Conservation (phyloP, 2,113 vertebrate species). For the Nibea coibor region DNA sequence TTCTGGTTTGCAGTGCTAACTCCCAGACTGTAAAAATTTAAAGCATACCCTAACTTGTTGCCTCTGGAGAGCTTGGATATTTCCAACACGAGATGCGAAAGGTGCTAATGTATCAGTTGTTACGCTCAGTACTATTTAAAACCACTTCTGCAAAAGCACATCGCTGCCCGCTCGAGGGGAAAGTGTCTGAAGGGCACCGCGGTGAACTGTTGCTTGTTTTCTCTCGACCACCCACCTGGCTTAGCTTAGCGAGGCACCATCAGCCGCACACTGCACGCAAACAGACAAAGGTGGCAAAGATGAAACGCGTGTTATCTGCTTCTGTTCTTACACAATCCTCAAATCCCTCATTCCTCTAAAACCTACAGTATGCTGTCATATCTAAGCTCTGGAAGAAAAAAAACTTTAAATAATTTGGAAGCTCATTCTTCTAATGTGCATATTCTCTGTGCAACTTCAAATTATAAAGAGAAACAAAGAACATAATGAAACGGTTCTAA, state of each 20-base stretch:
- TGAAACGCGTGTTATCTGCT: conserved; percentile 41
- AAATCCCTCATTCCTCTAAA: conserved; percentile 44
- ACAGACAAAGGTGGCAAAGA: conserved; percentile 35
- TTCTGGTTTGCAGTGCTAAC: conserved; percentile 39
- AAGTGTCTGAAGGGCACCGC: conserved; percentile 20
- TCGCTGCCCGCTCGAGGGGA: background rate
- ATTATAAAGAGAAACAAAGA: background rate
- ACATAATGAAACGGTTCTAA: background rate
- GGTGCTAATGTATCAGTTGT: background rate
- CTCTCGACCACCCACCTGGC: conserved; percentile 35
- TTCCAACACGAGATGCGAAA: conserved; percentile 10
- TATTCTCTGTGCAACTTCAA: conserved; percentile 7
- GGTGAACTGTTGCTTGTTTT: conserved; percentile 29
- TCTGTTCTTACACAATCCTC: conserved; percentile 28
- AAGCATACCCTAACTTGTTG: conserved; percentile 19
- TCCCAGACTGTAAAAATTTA: conserved; percentile 39
- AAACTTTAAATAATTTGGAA: conserved; percentile 30
- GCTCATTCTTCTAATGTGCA: background rate
- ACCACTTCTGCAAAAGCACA: conserved; percentile 20
- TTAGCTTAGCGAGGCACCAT: conserved; percentile 9
- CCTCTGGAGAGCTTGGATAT: background rate
- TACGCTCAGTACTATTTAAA: conserved; percentile 12
- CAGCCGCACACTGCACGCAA: conserved; percentile 1
- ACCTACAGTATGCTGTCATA: conserved; percentile 6
- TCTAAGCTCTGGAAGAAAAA: conserved; percentile 4